Conservation (phyloP, 2,888 invertebrate genomes). For the Drosophila villosipedis region DNA sequence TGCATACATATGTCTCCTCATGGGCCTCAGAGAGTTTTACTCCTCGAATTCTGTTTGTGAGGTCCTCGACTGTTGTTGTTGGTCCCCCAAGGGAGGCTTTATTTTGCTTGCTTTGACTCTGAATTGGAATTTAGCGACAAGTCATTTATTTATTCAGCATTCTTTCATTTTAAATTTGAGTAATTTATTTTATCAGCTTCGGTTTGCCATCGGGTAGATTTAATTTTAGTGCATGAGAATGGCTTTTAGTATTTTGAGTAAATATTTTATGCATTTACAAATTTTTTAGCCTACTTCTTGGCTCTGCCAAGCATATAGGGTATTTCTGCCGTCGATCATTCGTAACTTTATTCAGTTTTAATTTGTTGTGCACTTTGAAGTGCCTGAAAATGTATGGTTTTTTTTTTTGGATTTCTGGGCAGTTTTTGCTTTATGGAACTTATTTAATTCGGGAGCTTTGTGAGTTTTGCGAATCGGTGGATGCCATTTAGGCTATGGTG, state of each 20-base stretch:
- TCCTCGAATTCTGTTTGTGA: conserved; percentile 24
- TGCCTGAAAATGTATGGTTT: neutral
- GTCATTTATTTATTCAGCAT: conserved; percentile 1
- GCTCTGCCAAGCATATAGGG: neutral
- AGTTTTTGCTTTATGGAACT: conserved; percentile 26
- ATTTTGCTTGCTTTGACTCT: conserved; percentile 15
- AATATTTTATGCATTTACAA: neutral
- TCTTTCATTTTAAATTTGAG: neutral
- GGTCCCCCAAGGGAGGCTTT: conserved; percentile 60
- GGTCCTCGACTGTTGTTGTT: conserved; percentile 14
- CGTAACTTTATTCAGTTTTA: neutral
- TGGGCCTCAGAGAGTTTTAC: conserved; percentile 34
- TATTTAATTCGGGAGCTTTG: conserved; percentile 16
- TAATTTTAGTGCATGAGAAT: neutral
- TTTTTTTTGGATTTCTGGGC: neutral
- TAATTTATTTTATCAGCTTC: conserved; percentile 30
- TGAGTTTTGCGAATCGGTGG: conserved; percentile 8
- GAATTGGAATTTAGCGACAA: conserved; percentile 55
- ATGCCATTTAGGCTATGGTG: conserved; percentile 33
- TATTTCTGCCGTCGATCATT: neutral
- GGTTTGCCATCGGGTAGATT: neutral
- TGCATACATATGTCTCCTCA: conserved; percentile 49
- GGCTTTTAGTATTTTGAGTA: neutral
- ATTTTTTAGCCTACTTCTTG: conserved; percentile 17
- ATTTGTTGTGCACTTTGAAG: neutral